Percentiles rank a stretch among this genome's conserved stretches.
These are phyloP conservation scores for Syndactyla subalaris DNA, from an alignment of 2,797 vertebrate species.

Conservation along the genomic window DNA sequence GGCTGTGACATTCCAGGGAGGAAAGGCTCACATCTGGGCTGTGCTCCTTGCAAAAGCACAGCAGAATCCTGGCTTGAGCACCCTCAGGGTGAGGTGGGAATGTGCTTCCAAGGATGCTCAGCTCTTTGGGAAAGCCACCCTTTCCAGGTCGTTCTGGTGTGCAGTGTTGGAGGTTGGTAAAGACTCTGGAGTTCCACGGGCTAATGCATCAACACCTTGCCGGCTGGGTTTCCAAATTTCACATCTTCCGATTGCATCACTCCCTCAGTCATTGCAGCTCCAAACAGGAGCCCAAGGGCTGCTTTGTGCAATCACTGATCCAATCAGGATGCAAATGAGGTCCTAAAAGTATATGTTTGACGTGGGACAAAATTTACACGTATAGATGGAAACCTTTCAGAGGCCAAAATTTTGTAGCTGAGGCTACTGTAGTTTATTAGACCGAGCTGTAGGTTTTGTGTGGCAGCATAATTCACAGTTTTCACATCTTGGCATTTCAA, in stretches of 20 bases:
- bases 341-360: not conserved
- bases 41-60: not conserved
- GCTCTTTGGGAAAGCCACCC: not conserved
- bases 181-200: not conserved
- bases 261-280: not conserved
- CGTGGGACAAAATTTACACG: not conserved
- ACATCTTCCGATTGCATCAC: not conserved
- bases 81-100: not conserved
- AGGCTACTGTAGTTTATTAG: not conserved
- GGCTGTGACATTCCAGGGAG: not conserved
- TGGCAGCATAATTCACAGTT: constrained; percentile 29
- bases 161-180: rapidly evolving
- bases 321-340: not conserved
- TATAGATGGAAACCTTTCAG: not conserved
- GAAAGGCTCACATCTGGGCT: not conserved
- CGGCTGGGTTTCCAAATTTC: not conserved
- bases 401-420: not conserved
- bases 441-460: not conserved
- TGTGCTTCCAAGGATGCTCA: not conserved
- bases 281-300: not conserved
- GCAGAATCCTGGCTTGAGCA: not conserved
- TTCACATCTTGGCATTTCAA: constrained; percentile 36
- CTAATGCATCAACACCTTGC: rapidly evolving
- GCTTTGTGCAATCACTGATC: not conserved
- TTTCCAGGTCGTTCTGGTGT: rapidly evolving